phyloP scores from a whole-genome alignment of 2,113 vertebrate species.

The Sturnus vulgaris region DNA sequence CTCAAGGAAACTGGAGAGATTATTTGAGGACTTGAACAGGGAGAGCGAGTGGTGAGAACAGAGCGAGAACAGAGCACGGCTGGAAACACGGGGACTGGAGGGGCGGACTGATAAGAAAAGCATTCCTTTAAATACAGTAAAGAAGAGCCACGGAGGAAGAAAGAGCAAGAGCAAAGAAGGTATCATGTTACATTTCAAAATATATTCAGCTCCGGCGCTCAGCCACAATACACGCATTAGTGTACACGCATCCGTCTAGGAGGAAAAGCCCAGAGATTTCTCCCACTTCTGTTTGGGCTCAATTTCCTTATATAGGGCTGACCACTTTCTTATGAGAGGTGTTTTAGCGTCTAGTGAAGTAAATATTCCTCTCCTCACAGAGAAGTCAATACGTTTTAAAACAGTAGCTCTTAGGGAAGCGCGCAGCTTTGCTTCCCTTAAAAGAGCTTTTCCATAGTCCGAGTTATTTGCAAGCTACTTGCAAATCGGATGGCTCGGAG shows the following conservation, averaged over 20 bases:
- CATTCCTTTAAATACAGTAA: not conserved
- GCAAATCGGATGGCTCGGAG: not conserved
- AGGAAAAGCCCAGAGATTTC: not conserved
- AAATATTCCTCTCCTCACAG: not conserved
- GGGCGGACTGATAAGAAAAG: not conserved
- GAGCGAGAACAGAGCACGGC: not conserved
- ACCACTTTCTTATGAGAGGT: not conserved
- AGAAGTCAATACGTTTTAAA: not conserved
- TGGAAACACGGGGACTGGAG: rapidly evolving
- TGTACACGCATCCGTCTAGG: not conserved
- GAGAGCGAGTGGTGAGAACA: not conserved
- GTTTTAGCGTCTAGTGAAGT: not conserved
- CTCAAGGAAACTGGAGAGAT: not conserved
- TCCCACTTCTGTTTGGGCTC: not conserved
- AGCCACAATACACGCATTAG: not conserved
- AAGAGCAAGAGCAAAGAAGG: not conserved
- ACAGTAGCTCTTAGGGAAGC: not conserved
- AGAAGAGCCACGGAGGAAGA: not conserved
- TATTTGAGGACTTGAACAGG: not conserved
- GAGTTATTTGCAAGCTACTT: not conserved
- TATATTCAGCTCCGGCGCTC: not conserved
- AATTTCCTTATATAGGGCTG: not conserved
- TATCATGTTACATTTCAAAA: not conserved
- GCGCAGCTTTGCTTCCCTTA: not conserved
- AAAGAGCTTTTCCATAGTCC: not conserved